Evolutionary conservation across 2,888 invertebrate species (phyloP), one percentile per base, ranked within the genome.

Genomic region (Perizoma affinitatum): DNA sequence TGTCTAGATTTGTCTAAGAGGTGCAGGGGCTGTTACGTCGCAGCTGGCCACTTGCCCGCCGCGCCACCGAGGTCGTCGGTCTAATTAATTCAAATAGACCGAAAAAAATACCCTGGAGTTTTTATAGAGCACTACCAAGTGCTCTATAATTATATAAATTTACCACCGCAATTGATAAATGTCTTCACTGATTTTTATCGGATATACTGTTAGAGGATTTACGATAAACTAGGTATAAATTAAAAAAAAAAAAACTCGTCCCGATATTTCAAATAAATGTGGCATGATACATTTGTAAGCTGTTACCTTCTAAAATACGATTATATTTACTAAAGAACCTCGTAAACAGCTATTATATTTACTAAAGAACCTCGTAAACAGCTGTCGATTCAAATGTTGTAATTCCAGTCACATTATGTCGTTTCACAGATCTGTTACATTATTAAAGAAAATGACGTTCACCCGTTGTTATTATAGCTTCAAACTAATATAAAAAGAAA

Each of bases 261-360:
- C 1, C 10, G 7, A 35, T 48, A 56, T 50, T 44, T 53, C 50
- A 63, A 58, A 56, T 52, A 60, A 68, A 60, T 51, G 48, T 51
- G 62, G 54, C 64, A 58, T 42, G 47, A 49, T 57, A 68, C 60
- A 68, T 62, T 53, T 66, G 64, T 68, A 64, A 61, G 44, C 40
- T 52, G 55, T 67, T 62, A 40, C 45, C 5, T 8, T 40, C 6
- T 58, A 58, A 60, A 54, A 62, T 45, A 63, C 52, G 55, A 58
- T 43, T 47, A 33, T 52, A 51, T 55, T 44, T 58, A 62, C 49
- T 54, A 36, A 52, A 52, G 36, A 49, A 47, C 47, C 49, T 52
- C 58, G 54, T 68, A 64, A 66, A 64, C 52, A 55, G n/a, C n/a
- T n/a, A 58, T 43, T 47, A 33, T 52, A 51, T 55, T 44, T 58